Evolutionary conservation across 2,797 vertebrate species (phyloP).

Genomic region (Octomys mimax): DNA sequence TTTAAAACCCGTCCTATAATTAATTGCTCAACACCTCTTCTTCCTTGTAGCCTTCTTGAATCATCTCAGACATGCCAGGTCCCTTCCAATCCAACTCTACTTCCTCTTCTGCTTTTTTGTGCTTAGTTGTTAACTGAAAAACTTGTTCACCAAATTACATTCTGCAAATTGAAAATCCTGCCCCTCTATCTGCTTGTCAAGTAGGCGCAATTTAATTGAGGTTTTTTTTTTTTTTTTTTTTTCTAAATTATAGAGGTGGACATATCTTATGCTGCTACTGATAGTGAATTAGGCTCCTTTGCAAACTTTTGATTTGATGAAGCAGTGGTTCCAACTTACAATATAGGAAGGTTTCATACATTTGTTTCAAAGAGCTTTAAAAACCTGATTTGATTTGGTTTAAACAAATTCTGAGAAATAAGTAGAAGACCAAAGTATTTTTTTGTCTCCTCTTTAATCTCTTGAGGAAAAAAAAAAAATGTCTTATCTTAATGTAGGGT

Average conservation of each 20-base stretch:
- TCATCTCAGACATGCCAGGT: not conserved
- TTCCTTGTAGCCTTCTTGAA: not conserved
- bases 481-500: not conserved
- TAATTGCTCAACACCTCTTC: not conserved
- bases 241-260: not conserved
- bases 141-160: not conserved
- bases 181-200: not conserved
- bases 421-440: not conserved
- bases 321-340: slow-evolving; percentile 24
- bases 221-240: not conserved
- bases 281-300: slow-evolving; percentile 59
- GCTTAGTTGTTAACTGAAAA: not conserved
- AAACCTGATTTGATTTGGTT: slow-evolving; percentile 78
- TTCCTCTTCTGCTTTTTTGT: not conserved
- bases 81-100: not conserved
- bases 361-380: slow-evolving; percentile 67
- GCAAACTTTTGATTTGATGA: slow-evolving; percentile 55
- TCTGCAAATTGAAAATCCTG: not conserved
- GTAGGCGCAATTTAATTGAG: not conserved
- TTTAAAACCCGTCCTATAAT: not conserved
- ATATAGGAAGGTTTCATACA: slow-evolving; percentile 70
- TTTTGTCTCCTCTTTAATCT: not conserved
- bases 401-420: slow-evolving; percentile 74
- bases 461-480: slow-evolving; percentile 53
- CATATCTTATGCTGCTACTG: not conserved